phyloP scores from a whole-genome alignment of 2,888 invertebrate species.

The Rhingia rostrata region DNA sequence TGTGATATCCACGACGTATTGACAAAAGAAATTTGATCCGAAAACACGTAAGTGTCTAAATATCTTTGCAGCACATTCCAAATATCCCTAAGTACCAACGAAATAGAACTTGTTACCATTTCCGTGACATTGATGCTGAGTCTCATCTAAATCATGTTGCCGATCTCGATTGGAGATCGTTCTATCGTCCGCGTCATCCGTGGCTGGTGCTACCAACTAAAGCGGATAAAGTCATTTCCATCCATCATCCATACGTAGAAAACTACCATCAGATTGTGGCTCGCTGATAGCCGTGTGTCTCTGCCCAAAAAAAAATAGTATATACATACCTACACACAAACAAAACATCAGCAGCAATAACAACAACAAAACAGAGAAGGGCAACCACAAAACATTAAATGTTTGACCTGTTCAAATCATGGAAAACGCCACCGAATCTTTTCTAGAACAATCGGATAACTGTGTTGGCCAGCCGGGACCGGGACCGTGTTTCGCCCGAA shows the following conservation, averaged over 20 bases:
- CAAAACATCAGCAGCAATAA: background rate
- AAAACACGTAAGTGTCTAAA: background rate
- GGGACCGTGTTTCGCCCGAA: constrained; percentile 70
- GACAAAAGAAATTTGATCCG: too few species aligned
- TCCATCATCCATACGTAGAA: constrained; percentile 71
- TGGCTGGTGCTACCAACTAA: constrained; percentile 53
- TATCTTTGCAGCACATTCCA: background rate
- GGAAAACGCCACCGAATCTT: constrained; percentile 73
- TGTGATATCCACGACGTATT: too few species aligned
- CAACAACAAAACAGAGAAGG: constrained; percentile 37
- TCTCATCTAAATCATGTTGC: constrained; percentile 67
- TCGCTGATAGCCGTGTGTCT: constrained; percentile 13
- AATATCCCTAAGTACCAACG: background rate
- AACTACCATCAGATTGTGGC: constrained; percentile 51
- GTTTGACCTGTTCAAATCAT: constrained; percentile 73
- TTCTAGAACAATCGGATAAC: constrained; percentile 53
- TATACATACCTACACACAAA: background rate
- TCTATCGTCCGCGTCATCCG: constrained; percentile 25
- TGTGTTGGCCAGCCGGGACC: constrained; percentile 38
- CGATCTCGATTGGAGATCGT: constrained; percentile 64
- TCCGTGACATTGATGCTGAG: constrained; percentile 46
- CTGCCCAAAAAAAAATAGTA: constrained; percentile 57
- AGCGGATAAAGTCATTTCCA: constrained; percentile 71
- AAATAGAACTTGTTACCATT: constrained; percentile 53
- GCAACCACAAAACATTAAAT: constrained; percentile 60